Percentiles rank a stretch among this genome's conserved stretches.
These are phyloP conservation scores for Pantherophis alleghaniensis DNA, from an alignment of 2,797 vertebrate genomes.

Conservation along the genomic window DNA sequence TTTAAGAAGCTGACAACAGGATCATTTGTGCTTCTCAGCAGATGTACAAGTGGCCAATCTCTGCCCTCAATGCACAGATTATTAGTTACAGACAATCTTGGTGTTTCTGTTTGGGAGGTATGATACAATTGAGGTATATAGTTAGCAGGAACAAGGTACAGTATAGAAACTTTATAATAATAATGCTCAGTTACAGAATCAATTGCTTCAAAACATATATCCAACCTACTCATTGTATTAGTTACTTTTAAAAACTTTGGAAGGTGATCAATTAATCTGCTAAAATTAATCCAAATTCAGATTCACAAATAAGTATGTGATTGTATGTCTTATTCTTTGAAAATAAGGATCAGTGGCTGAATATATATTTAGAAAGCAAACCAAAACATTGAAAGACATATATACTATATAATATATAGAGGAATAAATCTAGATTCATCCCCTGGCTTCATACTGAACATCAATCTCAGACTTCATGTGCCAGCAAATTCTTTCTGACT, in stretches of 20 bases:
- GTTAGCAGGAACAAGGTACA: not conserved
- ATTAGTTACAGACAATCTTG: not conserved
- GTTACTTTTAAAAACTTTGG: not conserved
- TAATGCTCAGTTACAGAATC: not conserved
- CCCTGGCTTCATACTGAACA: not conserved
- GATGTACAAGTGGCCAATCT: not conserved
- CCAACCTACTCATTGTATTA: not conserved
- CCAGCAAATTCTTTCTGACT: not conserved
- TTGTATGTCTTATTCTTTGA: not conserved
- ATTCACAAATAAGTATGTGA: not conserved
- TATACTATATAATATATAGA: not conserved
- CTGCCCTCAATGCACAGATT: not conserved
- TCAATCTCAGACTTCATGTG: not conserved
- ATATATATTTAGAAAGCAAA: not conserved
- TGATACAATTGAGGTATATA: too few relatives aligned
- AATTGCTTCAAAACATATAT: not conserved
- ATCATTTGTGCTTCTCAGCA: not conserved
- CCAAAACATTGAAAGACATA: not conserved
- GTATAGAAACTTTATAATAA: not conserved
- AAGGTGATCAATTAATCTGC: not conserved
- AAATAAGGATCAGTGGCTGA: not conserved
- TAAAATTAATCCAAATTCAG: too few relatives aligned
- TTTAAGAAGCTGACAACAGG: not conserved
- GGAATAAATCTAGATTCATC: not conserved
- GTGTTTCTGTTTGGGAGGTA: not conserved